phyloP scores from a whole-genome alignment of 2,113 vertebrate genomes.

The Eurypyga helias region DNA sequence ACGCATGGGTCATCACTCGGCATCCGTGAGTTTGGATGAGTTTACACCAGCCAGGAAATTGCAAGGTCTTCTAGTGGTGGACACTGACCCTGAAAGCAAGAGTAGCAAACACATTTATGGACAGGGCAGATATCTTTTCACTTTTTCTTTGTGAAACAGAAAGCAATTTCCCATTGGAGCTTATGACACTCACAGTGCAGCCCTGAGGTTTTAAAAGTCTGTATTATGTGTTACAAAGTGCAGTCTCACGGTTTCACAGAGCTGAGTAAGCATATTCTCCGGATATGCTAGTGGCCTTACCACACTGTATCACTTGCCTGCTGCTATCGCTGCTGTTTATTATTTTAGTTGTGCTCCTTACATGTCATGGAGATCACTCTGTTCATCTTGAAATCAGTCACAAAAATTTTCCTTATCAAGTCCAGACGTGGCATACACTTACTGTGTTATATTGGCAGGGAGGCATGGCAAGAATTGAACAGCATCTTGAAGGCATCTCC shows the following conservation, averaged over 20 bases:
- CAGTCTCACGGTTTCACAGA: conserved; percentile 36
- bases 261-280: conserved; percentile 48
- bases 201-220: conserved; percentile 47
- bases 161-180: not conserved
- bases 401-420: not conserved
- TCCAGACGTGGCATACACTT: not conserved
- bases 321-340: not conserved
- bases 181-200: not conserved
- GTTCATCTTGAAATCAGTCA: not conserved
- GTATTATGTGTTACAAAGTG: not conserved
- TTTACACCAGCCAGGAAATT: not conserved
- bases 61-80: not conserved
- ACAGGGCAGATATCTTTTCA: not conserved
- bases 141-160: conserved; percentile 5
- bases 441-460: not conserved
- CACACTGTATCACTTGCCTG: not conserved
- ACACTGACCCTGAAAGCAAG: not conserved
- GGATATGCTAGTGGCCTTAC: conserved; percentile 16
- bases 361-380: not conserved
- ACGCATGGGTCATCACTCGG: not conserved
- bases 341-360: not conserved
- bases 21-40: not conserved
- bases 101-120: not conserved
- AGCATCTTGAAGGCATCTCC: not conserved
- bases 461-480: not conserved